phyloP scores from a whole-genome alignment of 2,888 invertebrate genomes.

The Zaprionus lineosus region DNA sequence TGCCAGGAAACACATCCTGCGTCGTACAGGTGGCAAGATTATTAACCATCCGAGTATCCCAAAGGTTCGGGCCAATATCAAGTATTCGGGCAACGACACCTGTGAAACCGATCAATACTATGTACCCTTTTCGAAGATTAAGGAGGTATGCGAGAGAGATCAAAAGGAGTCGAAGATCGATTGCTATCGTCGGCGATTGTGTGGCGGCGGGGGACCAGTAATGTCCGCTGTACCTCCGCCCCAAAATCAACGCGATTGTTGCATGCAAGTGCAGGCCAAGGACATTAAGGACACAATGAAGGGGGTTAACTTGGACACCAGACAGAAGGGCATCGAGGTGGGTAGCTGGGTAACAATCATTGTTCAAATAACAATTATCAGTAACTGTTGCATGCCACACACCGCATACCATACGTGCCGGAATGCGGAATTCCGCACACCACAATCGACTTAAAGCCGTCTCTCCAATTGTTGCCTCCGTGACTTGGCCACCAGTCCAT shows the following conservation, averaged over 20 bases:
- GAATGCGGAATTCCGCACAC: conserved; percentile 44
- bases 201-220: conserved; percentile 45
- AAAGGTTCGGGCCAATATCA: conserved; percentile 80
- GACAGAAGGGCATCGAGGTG: conserved; percentile 82
- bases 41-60: conserved; percentile 77
- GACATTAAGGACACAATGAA: conserved; percentile 78
- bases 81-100: conserved; percentile 80
- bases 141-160: conserved; percentile 66
- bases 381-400: neutral
- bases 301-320: conserved; percentile 76
- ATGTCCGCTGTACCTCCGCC: conserved; percentile 51
- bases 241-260: conserved; percentile 71
- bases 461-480: conserved; percentile 38
- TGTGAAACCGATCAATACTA: conserved; percentile 71
- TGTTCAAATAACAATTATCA: neutral
- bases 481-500: conserved; percentile 30
- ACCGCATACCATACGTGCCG: neutral
- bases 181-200: conserved; percentile 65
- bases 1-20: conserved; percentile 44
- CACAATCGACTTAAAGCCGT: conserved; percentile 9
- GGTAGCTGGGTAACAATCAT: conserved; percentile 31
- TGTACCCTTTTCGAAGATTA: conserved; percentile 77
- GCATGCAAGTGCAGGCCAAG: conserved; percentile 79
- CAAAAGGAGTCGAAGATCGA: conserved; percentile 62
- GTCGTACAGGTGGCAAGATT: conserved; percentile 47